Evolutionary conservation across 2,888 invertebrate species (phyloP), one percentile per base, ranked within the genome.

Genomic region (Bombyx huttoni): DNA sequence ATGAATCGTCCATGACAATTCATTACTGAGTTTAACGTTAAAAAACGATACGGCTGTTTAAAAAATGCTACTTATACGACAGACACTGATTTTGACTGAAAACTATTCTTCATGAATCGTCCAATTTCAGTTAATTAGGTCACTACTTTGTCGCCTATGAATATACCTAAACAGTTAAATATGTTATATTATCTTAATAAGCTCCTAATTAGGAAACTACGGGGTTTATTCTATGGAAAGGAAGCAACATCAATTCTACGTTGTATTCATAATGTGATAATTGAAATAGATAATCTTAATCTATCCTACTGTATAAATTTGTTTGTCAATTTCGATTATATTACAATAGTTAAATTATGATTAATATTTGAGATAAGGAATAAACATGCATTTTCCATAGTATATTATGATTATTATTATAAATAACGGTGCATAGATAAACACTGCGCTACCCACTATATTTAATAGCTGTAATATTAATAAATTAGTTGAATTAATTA

Each of bases 121-220:
- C 24, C 24, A 24, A 24, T 24, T 24, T 24, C 24, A 24, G 24
- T 68, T 70, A 73, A 71, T 67, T 65, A 72, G 74, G 9, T 10
- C 8, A 40, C 40, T 40, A 40, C 12, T 40, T 72, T 65, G 67
- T 72, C 40, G 7, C 40, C 40, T 12, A 40, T 40, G 40, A 40
- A 40, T 6, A 40, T 40, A 40, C 40, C 40, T 40, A 40, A 8
- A 40, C 12, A 40, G 40, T 40, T 6, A 24, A 40, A 40, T 40
- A 40, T 40, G 8, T 0, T 40, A 40, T 40, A 40, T 10, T 40
- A 40, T 40, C 0, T 10, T 40, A 40, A 40, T 40, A 40, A 40
- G 40, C 40, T 40, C 40, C 40, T 40, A 40, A 40, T 10, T 40
- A 10, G 40, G 40, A 40, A 40, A 40, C 40, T 40, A 40, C 40